Percentiles rank a stretch among this genome's conserved stretches.
These are phyloP conservation scores for Eurypyga helias DNA, from an alignment of 2,113 vertebrate genomes.

Conservation along the genomic window DNA sequence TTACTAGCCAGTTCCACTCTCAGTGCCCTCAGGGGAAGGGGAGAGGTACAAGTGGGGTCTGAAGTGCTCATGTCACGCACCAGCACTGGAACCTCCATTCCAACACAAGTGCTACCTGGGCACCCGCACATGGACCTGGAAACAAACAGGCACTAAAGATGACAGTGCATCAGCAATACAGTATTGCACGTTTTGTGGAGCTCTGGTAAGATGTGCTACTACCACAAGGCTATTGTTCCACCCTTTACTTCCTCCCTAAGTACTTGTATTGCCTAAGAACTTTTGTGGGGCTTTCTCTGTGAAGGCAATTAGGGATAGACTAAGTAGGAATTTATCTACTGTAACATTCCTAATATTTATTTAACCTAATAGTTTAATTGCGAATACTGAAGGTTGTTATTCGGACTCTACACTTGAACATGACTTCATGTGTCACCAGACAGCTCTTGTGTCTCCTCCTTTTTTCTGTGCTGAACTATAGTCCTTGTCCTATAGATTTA, in stretches of 20 bases:
- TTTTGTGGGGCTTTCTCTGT: neutral
- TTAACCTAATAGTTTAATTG: neutral
- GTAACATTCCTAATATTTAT: neutral
- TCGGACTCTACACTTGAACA: neutral
- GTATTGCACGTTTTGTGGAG: neutral
- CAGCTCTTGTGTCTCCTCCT: neutral
- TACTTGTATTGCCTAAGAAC: neutral
- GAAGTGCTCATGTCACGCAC: neutral
- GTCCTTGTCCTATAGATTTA: neutral
- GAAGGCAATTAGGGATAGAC: neutral
- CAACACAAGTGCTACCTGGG: neutral
- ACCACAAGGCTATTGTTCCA: neutral
- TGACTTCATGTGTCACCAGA: neutral
- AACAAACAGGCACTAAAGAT: neutral
- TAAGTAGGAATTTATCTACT: neutral
- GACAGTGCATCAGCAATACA: neutral
- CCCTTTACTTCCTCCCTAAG: neutral
- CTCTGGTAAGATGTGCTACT: neutral
- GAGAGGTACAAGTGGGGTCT: neutral
- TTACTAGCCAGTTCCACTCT: neutral
- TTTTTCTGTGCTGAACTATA: neutral
- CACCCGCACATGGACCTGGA: rapidly evolving
- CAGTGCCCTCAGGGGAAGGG: neutral
- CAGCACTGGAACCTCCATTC: neutral
- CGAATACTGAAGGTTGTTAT: neutral